phyloP scores from a whole-genome alignment of 2,113 vertebrate species.

The Ardeotis arabs region DNA sequence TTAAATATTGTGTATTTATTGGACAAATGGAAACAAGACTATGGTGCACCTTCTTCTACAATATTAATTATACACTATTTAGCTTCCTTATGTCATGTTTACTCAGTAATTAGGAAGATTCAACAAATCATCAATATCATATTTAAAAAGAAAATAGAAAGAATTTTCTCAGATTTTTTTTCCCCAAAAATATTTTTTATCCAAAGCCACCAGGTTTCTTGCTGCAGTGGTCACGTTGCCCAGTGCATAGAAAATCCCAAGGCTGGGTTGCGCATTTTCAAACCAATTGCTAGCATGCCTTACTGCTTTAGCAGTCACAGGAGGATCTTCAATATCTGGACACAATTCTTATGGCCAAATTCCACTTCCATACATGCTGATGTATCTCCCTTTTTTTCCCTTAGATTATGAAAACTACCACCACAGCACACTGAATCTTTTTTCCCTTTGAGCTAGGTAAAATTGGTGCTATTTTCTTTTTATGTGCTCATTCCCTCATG shows the following conservation, averaged over 20 bases:
- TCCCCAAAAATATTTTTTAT: not conserved
- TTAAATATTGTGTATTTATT: constrained; percentile 34
- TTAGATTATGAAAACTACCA: not conserved
- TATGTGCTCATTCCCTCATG: rapidly evolving
- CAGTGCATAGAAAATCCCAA: not conserved
- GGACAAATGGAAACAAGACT: constrained; percentile 20
- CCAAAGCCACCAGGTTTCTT: not conserved
- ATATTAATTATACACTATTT: constrained; percentile 66
- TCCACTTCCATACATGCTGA: not conserved
- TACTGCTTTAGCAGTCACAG: not conserved
- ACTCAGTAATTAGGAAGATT: constrained; percentile 62
- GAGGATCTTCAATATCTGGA: not conserved
- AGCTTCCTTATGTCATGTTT: constrained; percentile 65
- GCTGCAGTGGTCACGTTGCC: not conserved
- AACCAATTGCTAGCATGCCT: not conserved
- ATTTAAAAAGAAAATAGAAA: constrained; percentile 51
- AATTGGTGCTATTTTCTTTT: not conserved
- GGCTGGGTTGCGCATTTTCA: not conserved
- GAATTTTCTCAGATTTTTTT: not conserved
- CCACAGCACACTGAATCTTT: not conserved
- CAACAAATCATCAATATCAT: constrained; percentile 63
- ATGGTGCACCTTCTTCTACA: constrained; percentile 23
- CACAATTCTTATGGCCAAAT: not conserved
- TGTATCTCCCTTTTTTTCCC: not conserved
- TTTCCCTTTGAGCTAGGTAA: not conserved